These are phyloP conservation scores for Condylostylus longicornis DNA, from an alignment of 1,140 invertebrate genomes.

Conservation along the genomic window DNA sequence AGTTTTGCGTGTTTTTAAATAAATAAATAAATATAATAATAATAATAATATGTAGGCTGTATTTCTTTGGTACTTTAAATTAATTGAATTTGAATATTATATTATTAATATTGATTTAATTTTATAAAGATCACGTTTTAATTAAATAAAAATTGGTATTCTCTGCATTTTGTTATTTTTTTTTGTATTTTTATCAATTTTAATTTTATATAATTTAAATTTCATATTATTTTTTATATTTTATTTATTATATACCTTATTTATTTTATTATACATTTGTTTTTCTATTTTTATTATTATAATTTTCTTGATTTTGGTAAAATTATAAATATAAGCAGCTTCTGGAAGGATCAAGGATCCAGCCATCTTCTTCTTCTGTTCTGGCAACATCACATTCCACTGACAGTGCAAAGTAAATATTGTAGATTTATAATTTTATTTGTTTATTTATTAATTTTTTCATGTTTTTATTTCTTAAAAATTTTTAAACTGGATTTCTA, in stretches of 20 bases:
- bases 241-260: slow-evolving; percentile 21
- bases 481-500: too few relatives aligned
- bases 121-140: too few relatives aligned
- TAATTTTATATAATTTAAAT: too few relatives aligned
- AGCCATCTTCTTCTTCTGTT: slow-evolving; percentile 32
- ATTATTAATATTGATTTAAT: too few relatives aligned
- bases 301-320: slow-evolving; percentile 10
- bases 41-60: too few relatives aligned
- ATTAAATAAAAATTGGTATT: too few relatives aligned
- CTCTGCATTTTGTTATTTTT: too few relatives aligned
- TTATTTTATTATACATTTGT: slow-evolving; percentile 12
- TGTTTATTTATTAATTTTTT: slow-evolving; percentile 12
- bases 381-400: slow-evolving; percentile 33
- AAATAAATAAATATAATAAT: too few relatives aligned
- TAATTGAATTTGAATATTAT: too few relatives aligned
- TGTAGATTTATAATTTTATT: slow-evolving; percentile 2
- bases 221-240: slow-evolving; percentile 3
- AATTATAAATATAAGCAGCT: slow-evolving; percentile 36
- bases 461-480: slow-evolving; percentile 5
- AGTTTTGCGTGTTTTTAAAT: too few relatives aligned
- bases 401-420: slow-evolving; percentile 43
- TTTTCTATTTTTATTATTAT: slow-evolving; percentile 7
- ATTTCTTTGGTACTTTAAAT: too few relatives aligned
- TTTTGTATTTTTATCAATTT: too few relatives aligned
- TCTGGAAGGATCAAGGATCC: slow-evolving; percentile 36